Conservation (phyloP, 2,797 vertebrate genomes). For the Microcaecilia unicolor region DNA sequence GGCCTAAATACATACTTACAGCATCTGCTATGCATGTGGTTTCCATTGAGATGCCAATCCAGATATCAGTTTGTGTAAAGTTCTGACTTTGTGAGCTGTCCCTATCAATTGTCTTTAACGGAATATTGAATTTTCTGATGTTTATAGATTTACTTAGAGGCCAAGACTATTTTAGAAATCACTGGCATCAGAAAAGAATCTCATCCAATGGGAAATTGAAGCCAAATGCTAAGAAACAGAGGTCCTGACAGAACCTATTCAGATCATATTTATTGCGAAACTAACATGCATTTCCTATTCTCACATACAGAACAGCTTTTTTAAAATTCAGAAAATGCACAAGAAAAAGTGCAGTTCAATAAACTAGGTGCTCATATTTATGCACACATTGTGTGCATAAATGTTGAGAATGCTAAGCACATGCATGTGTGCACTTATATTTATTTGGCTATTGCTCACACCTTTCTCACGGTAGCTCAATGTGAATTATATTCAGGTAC, state of each 20-base stretch:
- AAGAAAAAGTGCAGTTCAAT: too few relatives aligned
- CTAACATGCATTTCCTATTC: too few relatives aligned
- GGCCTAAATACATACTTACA: conserved; percentile 35
- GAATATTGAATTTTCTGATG: conserved; percentile 16
- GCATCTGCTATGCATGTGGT: conserved; percentile 39
- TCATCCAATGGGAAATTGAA: conserved; percentile 20
- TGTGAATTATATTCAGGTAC: too few relatives aligned
- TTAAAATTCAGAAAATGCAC: too few relatives aligned
- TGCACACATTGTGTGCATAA: too few relatives aligned
- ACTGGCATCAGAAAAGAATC: conserved; percentile 19
- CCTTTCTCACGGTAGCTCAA: too few relatives aligned
- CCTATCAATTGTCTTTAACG: conserved; percentile 19
- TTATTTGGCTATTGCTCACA: too few relatives aligned
- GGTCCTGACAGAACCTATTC: conserved; percentile 15
- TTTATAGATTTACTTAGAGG: conserved; percentile 9
- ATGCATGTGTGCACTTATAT: too few relatives aligned
- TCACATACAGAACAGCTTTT: too few relatives aligned
- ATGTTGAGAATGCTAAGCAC: too few relatives aligned
- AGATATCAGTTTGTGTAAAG: conserved; percentile 20
- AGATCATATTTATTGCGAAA: conserved; percentile 25
- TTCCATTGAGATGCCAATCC: conserved; percentile 35
- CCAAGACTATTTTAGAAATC: conserved; percentile 8
- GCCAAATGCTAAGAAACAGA: conserved; percentile 19
- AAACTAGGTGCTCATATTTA: too few relatives aligned
- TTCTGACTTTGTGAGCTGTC: conserved; percentile 25